A percentile compares a stretch with the other conserved stretches of the same genome.
Evolutionary conservation across 2,797 vertebrate species (phyloP).

Genomic region (Enoplosus armatus): DNA sequence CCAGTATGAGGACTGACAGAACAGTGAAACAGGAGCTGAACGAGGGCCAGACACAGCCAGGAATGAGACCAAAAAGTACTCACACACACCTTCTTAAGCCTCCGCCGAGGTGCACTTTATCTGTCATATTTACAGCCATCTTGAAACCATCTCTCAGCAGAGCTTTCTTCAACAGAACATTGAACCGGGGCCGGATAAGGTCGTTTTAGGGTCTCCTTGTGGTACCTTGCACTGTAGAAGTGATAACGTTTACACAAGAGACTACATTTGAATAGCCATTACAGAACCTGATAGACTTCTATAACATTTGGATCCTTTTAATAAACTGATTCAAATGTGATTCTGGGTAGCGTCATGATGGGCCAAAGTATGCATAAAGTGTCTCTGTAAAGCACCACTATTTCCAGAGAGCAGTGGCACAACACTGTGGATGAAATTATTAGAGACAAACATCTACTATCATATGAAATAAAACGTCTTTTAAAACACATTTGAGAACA

Average conservation of each 20-base stretch:
- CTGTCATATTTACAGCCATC: constrained; percentile 54
- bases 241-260: constrained; percentile 25
- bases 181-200: background rate
- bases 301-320: background rate
- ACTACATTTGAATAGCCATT: constrained; percentile 12
- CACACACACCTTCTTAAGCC: constrained; percentile 61
- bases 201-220: constrained; percentile 26
- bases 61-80: constrained; percentile 61
- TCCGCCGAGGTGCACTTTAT: constrained; percentile 50
- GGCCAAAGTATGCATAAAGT: background rate
- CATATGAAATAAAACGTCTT: background rate
- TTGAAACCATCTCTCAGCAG: constrained; percentile 58
- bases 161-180: constrained; percentile 22
- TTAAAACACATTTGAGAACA: background rate
- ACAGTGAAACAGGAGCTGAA: constrained; percentile 74
- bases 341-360: background rate
- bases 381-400: background rate
- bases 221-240: constrained; percentile 8
- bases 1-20: constrained; percentile 71
- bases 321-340: background rate
- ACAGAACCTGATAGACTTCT: background rate
- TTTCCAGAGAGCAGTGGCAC: too few species aligned
- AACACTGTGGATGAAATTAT: background rate
- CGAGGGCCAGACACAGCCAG: constrained; percentile 62
- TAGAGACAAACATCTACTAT: background rate